Percentiles rank a stretch among this genome's conserved stretches.
phyloP scores from a whole-genome alignment of 2,888 invertebrate genomes.

The Synanthedon formicaeformis region DNA sequence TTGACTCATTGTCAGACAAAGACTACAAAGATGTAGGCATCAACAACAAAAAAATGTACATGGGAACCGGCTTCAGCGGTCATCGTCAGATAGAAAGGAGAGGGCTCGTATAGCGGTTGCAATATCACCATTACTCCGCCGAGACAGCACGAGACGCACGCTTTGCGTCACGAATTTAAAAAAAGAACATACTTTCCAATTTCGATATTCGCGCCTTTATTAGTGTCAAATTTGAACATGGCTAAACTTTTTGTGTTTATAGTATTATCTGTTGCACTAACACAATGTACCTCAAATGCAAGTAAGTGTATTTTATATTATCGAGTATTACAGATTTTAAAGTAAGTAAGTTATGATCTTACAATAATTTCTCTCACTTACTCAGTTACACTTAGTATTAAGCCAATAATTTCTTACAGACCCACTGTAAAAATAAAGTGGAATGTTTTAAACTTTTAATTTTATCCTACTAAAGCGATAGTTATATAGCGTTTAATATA shows the following conservation, averaged over 20 bases:
- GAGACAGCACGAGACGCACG: conserved; percentile 42
- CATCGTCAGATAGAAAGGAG: conserved; percentile 32
- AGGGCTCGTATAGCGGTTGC: conserved; percentile 18
- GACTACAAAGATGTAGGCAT: conserved; percentile 1
- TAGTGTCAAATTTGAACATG: conserved; percentile 24
- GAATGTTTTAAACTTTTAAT: too few species aligned
- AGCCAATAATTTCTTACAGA: too few species aligned
- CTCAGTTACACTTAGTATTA: too few species aligned
- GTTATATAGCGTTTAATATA: too few species aligned
- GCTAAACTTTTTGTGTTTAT: conserved; percentile 36
- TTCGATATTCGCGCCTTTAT: conserved; percentile 5
- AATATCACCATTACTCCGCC: conserved; percentile 31
- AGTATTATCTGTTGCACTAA: conserved; percentile 35
- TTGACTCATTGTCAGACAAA: not conserved
- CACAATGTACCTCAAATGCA: conserved; percentile 43
- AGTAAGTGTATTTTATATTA: conserved; percentile 35
- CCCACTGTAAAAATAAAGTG: too few species aligned
- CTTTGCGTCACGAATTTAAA: conserved; percentile 10
- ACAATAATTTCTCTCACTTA: too few species aligned
- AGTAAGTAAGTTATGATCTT: too few species aligned
- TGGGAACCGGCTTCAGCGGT: conserved; percentile 15
- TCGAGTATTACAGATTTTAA: too few species aligned
- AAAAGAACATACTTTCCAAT: conserved; percentile 7
- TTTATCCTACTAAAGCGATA: too few species aligned
- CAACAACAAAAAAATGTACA: not conserved